Percentiles rank a stretch among this genome's conserved stretches.
phyloP scores from a whole-genome alignment of 2,113 vertebrate species.

The Pycnonotus jocosus region DNA sequence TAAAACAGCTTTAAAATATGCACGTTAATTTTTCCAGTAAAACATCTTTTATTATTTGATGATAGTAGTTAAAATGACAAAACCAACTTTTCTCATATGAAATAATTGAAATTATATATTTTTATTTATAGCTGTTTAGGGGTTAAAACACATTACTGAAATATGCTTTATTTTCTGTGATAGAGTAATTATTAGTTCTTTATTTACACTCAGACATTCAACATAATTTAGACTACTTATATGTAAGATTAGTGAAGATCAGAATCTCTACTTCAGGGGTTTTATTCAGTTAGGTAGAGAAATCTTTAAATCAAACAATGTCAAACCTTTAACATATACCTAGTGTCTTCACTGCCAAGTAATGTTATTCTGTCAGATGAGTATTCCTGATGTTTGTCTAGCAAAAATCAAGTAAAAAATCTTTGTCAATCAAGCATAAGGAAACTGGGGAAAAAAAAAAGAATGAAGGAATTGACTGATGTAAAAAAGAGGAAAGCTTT shows the following conservation, averaged over 20 bases:
- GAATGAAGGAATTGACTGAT: neutral
- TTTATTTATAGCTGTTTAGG: neutral
- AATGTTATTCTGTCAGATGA: neutral
- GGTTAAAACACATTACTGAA: neutral
- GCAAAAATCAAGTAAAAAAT: neutral
- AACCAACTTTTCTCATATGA: fast-evolving
- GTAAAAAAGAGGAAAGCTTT: neutral
- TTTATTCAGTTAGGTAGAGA: neutral
- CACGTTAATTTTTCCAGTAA: neutral
- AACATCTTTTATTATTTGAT: neutral
- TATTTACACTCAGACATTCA: neutral
- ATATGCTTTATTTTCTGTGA: neutral
- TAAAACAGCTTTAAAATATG: neutral
- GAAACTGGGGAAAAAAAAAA: neutral
- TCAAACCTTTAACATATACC: neutral
- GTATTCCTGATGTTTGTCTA: neutral
- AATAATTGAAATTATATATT: neutral
- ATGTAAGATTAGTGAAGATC: neutral
- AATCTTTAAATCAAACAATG: neutral
- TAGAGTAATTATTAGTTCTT: neutral
- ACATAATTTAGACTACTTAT: neutral
- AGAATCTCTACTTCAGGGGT: neutral
- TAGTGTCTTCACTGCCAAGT: neutral
- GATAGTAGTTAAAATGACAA: neutral
- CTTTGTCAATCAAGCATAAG: neutral